These are phyloP conservation scores for Ahaetulla prasina DNA, from an alignment of 2,113 vertebrate genomes.

Conservation along the genomic window DNA sequence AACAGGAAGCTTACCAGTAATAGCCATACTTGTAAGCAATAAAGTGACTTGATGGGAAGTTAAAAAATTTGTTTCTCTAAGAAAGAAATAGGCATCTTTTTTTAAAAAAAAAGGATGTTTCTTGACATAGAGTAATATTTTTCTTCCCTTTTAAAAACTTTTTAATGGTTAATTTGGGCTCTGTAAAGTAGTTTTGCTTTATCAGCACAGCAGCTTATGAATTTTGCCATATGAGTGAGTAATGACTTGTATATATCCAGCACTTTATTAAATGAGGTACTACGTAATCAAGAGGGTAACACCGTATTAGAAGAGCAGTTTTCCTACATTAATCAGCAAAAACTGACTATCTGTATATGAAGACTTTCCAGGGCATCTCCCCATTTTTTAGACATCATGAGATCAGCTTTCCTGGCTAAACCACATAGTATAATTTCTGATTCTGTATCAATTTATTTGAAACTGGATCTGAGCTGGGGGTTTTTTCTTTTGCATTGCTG, in stretches of 20 bases:
- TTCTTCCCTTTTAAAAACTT: conserved; percentile 28
- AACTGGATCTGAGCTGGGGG: not conserved
- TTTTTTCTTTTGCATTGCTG: not conserved
- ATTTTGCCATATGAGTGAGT: not conserved
- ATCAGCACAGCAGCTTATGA: conserved; percentile 2
- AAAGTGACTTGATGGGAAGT: conserved; percentile 54
- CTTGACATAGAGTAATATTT: conserved; percentile 54
- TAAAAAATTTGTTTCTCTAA: conserved; percentile 45
- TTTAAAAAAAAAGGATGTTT: conserved; percentile 44
- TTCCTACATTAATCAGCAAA: not conserved
- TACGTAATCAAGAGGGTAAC: not conserved
- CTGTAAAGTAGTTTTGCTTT: conserved; percentile 31
- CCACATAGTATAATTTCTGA: not conserved
- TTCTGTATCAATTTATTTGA: not conserved
- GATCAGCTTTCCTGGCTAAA: not conserved
- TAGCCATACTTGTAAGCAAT: conserved; percentile 30
- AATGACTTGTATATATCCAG: not conserved
- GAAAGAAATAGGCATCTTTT: conserved; percentile 36
- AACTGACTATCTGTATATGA: not conserved
- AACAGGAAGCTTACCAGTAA: conserved; percentile 40
- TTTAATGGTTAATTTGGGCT: not conserved
- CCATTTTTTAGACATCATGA: not conserved
- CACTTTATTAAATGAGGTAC: not conserved
- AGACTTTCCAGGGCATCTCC: not conserved
- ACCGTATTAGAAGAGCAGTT: not conserved